Evolutionary conservation across 2,888 invertebrate species (phyloP), one percentile per base, ranked within the genome.

Genomic region (Apodemia zela): DNA sequence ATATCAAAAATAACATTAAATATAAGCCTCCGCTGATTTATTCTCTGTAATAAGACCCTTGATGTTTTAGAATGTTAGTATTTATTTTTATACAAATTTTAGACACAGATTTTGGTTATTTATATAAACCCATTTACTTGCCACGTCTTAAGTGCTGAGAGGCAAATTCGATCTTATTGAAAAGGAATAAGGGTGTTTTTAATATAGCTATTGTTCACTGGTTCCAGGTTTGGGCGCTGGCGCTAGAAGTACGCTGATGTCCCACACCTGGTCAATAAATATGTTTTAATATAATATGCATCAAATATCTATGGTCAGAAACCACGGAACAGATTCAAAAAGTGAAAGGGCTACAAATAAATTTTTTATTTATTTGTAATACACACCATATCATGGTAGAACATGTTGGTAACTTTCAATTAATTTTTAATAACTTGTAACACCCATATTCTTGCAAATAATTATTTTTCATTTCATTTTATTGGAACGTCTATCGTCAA

Each of bases 161-260:
- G 60, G 57, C 54, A 59, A 68, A 62, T 47, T 69, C 65, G 66
- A 65, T 61, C 47, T 54, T 64, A 61, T 45, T 11, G 25, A 17
- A 45, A 42, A 45, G 33, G 47, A 1, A 17, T 29, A 63, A 65
- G 49, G 63, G 60, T 65, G 25, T 58, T 58, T 63, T 59, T 62
- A 47, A 45, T 15, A 35, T 45, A 63, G 75, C 70, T 80, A 80
- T 64, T 82, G 80, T 45, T 78, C 80, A 73, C 82, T 77, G 68
- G 86, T 78, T 65, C 82, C 80, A 10, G 89, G 80, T 29, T 75
- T 73, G 0, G 89, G 86, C 63, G 86, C 78, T 4, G 91, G 90
- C 25, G 89, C 85, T 0, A 92, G 75, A 62, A 96, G 89, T 60
- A 95, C 94, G 63, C 95, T 94, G 67, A 97, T 93, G 84, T 97